These are phyloP conservation scores for Cabera pusaria DNA, from an alignment of 2,888 invertebrate genomes.

Conservation along the genomic window DNA sequence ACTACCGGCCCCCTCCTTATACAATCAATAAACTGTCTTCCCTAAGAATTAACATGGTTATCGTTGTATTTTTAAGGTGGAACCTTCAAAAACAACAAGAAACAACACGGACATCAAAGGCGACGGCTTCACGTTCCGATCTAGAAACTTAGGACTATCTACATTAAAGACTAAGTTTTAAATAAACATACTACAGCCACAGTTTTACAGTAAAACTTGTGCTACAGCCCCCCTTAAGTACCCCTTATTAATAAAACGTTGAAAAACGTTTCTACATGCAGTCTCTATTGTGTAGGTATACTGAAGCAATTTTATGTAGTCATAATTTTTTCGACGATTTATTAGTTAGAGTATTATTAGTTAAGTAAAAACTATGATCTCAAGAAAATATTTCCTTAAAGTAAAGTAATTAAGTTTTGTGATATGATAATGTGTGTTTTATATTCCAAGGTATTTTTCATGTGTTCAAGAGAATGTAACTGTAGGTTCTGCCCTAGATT, in stretches of 20 bases:
- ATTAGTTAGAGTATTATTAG: too few relatives aligned
- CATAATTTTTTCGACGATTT: too few relatives aligned
- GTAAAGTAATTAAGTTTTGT: neutral
- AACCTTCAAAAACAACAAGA: constrained; percentile 58
- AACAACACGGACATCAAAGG: constrained; percentile 48
- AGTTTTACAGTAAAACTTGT: too few relatives aligned
- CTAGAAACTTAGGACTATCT: constrained; percentile 57
- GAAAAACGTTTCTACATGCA: too few relatives aligned
- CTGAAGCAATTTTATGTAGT: too few relatives aligned
- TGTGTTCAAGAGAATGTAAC: constrained; percentile 37
- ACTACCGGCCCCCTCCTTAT: too few relatives aligned
- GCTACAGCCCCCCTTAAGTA: too few relatives aligned
- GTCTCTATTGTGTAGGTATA: too few relatives aligned
- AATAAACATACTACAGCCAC: constrained; percentile 18
- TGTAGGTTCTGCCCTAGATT: constrained; percentile 50
- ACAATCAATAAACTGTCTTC: too few relatives aligned
- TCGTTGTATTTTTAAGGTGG: constrained; percentile 56
- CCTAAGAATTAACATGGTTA: too few relatives aligned
- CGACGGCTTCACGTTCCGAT: constrained; percentile 58
- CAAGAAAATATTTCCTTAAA: constrained; percentile 1
- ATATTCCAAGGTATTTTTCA: constrained; percentile 37
- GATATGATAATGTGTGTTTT: constrained; percentile 16
- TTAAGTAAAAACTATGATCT: constrained; percentile 3
- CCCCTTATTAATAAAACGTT: too few relatives aligned
- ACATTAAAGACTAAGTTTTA: constrained; percentile 68